These are phyloP conservation scores for Cephonodes hylas DNA, from an alignment of 2,888 invertebrate species.

Conservation along the genomic window DNA sequence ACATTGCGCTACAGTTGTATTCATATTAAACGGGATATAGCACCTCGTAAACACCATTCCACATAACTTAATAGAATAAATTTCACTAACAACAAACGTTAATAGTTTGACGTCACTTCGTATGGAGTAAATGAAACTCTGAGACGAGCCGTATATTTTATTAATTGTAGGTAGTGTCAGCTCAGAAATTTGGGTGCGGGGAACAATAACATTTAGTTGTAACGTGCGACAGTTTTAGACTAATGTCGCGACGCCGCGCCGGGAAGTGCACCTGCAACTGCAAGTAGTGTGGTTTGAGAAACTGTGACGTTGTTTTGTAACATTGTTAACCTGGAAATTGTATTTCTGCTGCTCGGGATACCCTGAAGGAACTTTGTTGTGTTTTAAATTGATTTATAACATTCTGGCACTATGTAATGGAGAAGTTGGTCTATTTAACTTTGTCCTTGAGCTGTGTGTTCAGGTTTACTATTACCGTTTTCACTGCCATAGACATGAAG, in stretches of 20 bases:
- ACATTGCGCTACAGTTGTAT: neutral
- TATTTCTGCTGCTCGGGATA: neutral
- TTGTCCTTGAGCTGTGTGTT: neutral
- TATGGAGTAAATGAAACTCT: constrained; percentile 37
- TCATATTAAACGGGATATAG: neutral
- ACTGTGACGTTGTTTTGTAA: constrained; percentile 13
- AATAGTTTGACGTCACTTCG: constrained; percentile 22
- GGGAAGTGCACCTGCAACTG: constrained; percentile 35
- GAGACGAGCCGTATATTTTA: constrained; percentile 37
- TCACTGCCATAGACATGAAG: no score
- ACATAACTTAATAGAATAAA: neutral
- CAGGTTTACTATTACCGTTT: neutral
- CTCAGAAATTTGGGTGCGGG: constrained; percentile 29
- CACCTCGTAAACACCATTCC: neutral
- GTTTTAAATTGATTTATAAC: neutral
- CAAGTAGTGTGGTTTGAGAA: neutral
- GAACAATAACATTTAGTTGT: constrained; percentile 38
- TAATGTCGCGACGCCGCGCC: constrained; percentile 45
- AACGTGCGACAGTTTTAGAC: constrained; percentile 38
- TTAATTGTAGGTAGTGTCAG: constrained; percentile 28
- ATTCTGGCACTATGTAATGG: neutral
- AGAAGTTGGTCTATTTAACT: neutral
- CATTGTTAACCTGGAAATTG: constrained; percentile 14
- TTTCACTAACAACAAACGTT: constrained; percentile 14
- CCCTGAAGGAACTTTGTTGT: neutral